Base-by-base conservation (phyloP, 2,113 vertebrate genomes). In the Dasyurus viverrinus region DNA sequence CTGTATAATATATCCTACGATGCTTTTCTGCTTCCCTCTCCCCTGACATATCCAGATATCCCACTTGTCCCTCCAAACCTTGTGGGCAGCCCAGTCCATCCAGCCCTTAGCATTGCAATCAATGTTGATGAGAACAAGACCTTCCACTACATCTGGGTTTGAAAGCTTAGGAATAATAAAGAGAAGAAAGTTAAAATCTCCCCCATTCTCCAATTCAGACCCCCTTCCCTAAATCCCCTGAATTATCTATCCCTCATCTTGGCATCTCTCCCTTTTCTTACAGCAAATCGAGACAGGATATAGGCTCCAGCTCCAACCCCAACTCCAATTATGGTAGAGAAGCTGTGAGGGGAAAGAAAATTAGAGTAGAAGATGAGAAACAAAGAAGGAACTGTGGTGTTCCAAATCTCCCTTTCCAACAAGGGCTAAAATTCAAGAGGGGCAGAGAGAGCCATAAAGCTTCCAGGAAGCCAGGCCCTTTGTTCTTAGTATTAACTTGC, bases 11-110 rank as follows among this genome's bases (percentile, higher is more conserved):
- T n/a, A n/a, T 22, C 19, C n/a, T 84, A 8, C 16, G 16, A 22
- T 42, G 5, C 68, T 84, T 14, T 42, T 23, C 7, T 27, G 0
- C 3, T 27, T 53, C 92, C 92, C 25, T 46, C 53, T 42, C 53
- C 54, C 42, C 54, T 42, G 22, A 8, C 47, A 9, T 48, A 60
- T 27, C 57, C 22, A 16, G 4, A 42, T 2, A 42, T 19, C 92
- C n/a, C 68, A 36, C 36, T 90, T 26, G 23, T 9, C 52, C n/a
- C 53, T 76, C 92, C 96, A 94, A 95, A 99, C 99, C 99, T 99
- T 99, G 92, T 99, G 99, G 89, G 99, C 99, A 8, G 99, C 99
- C 99, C 99, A 99, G 95, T 99, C 99, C 97, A 99, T 99, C 99
- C 99, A 99, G 27, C 99, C 99, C 92, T 99, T 98, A 95, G 99